Evolutionary conservation across 1,140 invertebrate genomes (phyloP).

Genomic region (Lasioglossum albipes): DNA sequence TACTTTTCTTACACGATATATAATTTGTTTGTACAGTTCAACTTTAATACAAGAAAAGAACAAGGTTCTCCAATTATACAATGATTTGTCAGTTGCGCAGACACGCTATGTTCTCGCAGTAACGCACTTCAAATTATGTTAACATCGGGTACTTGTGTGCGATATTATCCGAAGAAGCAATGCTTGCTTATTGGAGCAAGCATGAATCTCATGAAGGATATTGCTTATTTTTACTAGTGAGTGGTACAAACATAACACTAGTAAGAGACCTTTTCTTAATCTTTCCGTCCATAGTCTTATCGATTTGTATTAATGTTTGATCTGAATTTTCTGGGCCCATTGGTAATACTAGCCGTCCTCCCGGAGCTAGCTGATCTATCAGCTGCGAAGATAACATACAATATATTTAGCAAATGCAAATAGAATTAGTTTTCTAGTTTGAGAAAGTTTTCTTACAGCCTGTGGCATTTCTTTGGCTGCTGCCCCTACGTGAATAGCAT

Average conservation of each 20-base stretch:
- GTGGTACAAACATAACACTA: conserved; percentile 98
- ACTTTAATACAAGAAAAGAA: not conserved
- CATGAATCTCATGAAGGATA: conserved; percentile 72
- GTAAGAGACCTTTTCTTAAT: conserved; percentile 91
- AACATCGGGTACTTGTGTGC: not conserved
- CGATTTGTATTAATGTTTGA: conserved; percentile 91
- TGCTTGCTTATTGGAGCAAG: conserved; percentile 62
- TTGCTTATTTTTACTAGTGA: conserved; percentile 93
- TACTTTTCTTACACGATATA: conserved; percentile 3
- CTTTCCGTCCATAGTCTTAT: conserved; percentile 91
- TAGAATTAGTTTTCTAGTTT: not conserved
- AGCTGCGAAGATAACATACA: conserved; percentile 77
- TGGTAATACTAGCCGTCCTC: conserved; percentile 90
- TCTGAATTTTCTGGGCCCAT: conserved; percentile 91
- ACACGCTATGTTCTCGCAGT: not conserved
- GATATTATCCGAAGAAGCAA: not conserved
- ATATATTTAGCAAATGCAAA: not conserved
- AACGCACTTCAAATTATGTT: conserved; percentile 13
- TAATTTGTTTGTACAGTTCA: not conserved
- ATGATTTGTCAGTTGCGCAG: not conserved
- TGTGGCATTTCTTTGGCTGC: conserved; percentile 82
- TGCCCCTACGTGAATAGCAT: conserved; percentile 86
- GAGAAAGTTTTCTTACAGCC: conserved; percentile 75
- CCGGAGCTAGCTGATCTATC: conserved; percentile 84
- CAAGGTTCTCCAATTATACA: not conserved